phyloP scores from a whole-genome alignment of 2,797 vertebrate species.

The Molossus alvarezi region DNA sequence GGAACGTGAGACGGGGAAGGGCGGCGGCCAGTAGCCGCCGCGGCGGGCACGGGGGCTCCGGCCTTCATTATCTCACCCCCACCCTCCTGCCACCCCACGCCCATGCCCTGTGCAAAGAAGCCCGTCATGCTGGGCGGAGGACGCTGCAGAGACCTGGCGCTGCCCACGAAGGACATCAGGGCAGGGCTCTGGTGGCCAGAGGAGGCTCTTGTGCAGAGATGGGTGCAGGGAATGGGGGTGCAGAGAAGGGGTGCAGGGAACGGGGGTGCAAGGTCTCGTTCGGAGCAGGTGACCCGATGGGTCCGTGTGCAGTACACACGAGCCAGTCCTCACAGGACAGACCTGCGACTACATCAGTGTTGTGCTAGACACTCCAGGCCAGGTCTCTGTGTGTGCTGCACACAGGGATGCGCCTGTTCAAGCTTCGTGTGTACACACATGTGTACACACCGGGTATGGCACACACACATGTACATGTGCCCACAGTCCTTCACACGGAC shows the following conservation, averaged over 20 bases:
- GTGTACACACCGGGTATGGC: neutral
- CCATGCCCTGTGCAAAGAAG: too few species aligned
- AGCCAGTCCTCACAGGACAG: neutral
- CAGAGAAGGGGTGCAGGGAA: neutral
- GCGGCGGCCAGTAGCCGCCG: neutral
- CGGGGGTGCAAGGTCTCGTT: too few species aligned
- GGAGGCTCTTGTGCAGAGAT: neutral
- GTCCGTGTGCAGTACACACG: fast-evolving
- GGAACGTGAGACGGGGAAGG: neutral
- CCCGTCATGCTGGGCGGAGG: neutral
- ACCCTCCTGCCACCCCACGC: too few species aligned
- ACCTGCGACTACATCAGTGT: fast-evolving
- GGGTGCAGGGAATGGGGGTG: too few species aligned
- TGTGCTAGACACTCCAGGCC: too few species aligned
- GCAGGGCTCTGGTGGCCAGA: fast-evolving
- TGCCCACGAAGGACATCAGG: neutral
- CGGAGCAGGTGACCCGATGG: too few species aligned
- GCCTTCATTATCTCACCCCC: neutral
- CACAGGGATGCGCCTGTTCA: too few species aligned
- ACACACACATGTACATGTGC: too few species aligned
- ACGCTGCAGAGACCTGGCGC: neutral
- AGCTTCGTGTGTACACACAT: neutral
- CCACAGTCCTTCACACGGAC: neutral
- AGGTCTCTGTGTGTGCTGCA: neutral
- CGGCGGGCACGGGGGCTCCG: neutral